Evolutionary conservation across 2,797 vertebrate genomes (phyloP).

Genomic region (Botia almorhae): DNA sequence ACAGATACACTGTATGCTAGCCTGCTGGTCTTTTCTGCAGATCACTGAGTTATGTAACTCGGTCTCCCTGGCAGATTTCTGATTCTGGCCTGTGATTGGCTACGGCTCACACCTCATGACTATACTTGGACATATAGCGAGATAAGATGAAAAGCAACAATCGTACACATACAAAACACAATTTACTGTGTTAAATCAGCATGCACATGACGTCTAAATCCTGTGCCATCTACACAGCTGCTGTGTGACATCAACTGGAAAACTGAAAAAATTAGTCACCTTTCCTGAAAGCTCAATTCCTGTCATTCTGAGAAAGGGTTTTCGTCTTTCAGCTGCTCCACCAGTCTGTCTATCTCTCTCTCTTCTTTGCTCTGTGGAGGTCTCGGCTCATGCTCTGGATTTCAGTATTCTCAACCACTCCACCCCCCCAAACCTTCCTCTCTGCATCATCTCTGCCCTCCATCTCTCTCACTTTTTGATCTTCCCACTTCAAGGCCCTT

Average conservation of each 20-base stretch:
- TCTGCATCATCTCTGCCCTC: conserved; percentile 11
- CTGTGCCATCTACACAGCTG: background rate
- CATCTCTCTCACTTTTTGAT: background rate
- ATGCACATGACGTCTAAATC: background rate
- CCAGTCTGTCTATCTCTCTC: conserved; percentile 13
- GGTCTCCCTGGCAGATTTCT: background rate
- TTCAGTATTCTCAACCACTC: too few species aligned
- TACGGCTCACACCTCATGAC: conserved; percentile 14
- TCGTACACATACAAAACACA: background rate
- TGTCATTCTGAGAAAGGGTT: conserved; percentile 53
- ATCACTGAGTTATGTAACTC: too few species aligned
- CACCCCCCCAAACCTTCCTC: background rate
- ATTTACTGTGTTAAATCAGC: background rate
- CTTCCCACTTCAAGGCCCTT: conserved; percentile 41
- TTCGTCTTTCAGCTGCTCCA: background rate
- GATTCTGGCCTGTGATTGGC: conserved; percentile 34
- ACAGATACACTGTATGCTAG: conserved; percentile 15
- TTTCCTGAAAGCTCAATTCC: conserved; percentile 53
- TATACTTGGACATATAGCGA: conserved; percentile 22
- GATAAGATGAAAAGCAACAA: conserved; percentile 2
- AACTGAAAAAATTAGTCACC: conserved; percentile 35
- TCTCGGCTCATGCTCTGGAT: background rate
- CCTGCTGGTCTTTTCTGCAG: too few species aligned
- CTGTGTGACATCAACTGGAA: background rate
- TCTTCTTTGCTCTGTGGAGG: background rate